Conservation (phyloP, 2,888 invertebrate genomes). For the Dynastes tityus region DNA sequence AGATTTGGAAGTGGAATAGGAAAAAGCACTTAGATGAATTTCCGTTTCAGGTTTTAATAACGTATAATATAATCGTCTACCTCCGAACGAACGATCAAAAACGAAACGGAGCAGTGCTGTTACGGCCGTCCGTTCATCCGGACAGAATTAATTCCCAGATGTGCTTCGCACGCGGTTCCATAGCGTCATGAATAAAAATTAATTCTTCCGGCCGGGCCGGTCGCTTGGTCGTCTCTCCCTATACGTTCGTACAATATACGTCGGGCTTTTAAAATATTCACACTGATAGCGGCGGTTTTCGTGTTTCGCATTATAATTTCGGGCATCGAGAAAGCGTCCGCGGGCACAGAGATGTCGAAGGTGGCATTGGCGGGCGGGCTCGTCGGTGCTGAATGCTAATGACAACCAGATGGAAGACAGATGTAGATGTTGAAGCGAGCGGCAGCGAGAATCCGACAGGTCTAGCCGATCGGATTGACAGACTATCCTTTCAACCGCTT, state of each 20-base stretch:
- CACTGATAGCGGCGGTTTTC: constrained; percentile 47
- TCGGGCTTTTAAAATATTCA: constrained; percentile 52
- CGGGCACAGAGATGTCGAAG: constrained; percentile 14
- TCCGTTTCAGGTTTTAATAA: too few species aligned
- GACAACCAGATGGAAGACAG: constrained; percentile 56
- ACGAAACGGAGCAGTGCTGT: not conserved
- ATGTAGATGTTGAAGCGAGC: constrained; percentile 45
- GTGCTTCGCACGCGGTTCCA: constrained; percentile 7
- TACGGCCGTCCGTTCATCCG: not conserved
- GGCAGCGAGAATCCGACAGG: constrained; percentile 54
- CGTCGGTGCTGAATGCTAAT: constrained; percentile 60
- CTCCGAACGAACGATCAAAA: not conserved
- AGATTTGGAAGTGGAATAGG: too few species aligned
- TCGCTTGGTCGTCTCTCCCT: not conserved
- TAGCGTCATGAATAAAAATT: constrained; percentile 36
- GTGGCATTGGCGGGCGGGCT: constrained; percentile 3
- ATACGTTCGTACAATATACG: not conserved
- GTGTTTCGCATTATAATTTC: constrained; percentile 59
- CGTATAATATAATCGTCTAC: not conserved
- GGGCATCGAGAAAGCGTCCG: constrained; percentile 53
- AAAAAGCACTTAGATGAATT: too few species aligned
- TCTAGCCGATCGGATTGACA: constrained; percentile 64
- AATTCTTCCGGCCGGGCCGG: constrained; percentile 16
- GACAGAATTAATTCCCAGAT: constrained; percentile 30
- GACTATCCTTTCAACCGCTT: constrained; percentile 34